Evolutionary conservation across 2,113 vertebrate genomes (phyloP).

Genomic region (Strix uralensis): DNA sequence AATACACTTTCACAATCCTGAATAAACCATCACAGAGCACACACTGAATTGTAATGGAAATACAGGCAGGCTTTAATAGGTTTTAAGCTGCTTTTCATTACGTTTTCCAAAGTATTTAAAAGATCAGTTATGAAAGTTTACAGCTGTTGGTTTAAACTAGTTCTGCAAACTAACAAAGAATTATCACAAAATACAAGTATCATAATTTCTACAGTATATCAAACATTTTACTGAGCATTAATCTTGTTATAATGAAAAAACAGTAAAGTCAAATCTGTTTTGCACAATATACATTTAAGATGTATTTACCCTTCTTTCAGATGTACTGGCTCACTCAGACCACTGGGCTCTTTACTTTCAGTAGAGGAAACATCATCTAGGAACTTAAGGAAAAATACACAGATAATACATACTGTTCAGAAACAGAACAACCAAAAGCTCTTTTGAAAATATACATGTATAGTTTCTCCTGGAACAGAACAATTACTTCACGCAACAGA

Average conservation of each 20-base stretch:
- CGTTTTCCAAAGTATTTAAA: not conserved
- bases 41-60: not conserved
- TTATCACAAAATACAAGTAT: not conserved
- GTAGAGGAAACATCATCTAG: constrained; percentile 97
- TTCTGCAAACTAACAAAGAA: not conserved
- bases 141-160: not conserved
- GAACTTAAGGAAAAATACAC: constrained; percentile 78
- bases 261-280: not conserved
- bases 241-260: not conserved
- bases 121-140: not conserved
- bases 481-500: not conserved
- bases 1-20: not conserved
- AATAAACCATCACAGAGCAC: not conserved
- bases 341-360: constrained; percentile 89
- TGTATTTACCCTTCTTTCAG: constrained; percentile 94
- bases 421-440: not conserved
- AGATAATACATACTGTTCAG: not conserved
- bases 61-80: not conserved
- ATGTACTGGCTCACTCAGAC: constrained; percentile 87
- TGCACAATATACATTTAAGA: not conserved
- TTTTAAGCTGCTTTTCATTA: not conserved
- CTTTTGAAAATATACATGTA: not conserved
- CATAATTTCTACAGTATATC: not conserved
- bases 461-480: not conserved
- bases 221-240: not conserved